Conservation (phyloP, 35 echinoderm and acorn worm species). For the Ptychodera flava region DNA sequence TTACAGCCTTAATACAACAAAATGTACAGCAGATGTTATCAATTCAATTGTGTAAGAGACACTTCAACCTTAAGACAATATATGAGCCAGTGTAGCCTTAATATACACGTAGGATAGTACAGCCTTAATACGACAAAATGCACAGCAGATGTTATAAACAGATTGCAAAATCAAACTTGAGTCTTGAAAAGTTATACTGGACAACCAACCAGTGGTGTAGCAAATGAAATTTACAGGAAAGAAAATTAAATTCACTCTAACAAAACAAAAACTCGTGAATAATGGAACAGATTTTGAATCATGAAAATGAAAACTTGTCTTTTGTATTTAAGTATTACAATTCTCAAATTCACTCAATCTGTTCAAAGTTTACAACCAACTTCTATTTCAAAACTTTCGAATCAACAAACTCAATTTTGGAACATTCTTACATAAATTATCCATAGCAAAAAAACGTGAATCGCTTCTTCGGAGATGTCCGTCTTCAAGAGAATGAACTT, state of each 20-base stretch:
- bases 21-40: too few relatives aligned
- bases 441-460: not conserved
- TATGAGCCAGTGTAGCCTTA: too few relatives aligned
- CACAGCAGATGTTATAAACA: not conserved
- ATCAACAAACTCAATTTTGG: too few relatives aligned
- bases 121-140: too few relatives aligned
- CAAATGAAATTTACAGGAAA: not conserved
- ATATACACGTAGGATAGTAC: too few relatives aligned
- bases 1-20: not conserved
- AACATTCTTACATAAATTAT: not conserved
- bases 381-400: not conserved
- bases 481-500: not conserved
- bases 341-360: constrained; percentile 1
- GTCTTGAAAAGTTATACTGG: not conserved
- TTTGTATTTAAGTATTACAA: not conserved
- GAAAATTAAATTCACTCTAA: not conserved
- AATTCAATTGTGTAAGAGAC: too few relatives aligned
- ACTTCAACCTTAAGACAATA: too few relatives aligned
- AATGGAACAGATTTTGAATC: not conserved
- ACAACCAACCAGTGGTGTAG: too few relatives aligned
- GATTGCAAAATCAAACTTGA: not conserved
- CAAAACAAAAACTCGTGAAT: not conserved
- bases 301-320: constrained; percentile 2
- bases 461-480: not conserved
- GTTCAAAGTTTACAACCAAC: not conserved